These are phyloP conservation scores for Esox niger DNA, from an alignment of 2,113 vertebrate species.

Conservation along the genomic window DNA sequence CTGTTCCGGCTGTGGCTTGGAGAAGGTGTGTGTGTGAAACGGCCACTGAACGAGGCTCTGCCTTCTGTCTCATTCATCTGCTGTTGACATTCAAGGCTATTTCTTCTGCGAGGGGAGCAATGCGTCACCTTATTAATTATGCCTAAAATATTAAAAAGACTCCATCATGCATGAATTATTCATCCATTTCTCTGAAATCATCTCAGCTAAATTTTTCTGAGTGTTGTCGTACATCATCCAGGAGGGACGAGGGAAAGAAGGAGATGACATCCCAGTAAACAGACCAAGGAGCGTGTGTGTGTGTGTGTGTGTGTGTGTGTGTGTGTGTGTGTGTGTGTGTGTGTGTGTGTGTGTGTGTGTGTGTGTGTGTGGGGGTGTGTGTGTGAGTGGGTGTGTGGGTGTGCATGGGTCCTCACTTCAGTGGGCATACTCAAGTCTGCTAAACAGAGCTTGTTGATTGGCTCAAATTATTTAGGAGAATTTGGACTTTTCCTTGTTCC, in stretches of 20 bases:
- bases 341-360: slow-evolving; percentile 15
- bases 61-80: slow-evolving; percentile 55
- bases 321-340: slow-evolving; percentile 15
- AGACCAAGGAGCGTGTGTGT: slow-evolving; percentile 24
- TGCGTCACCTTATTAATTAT: slow-evolving; percentile 72
- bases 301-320: slow-evolving; percentile 21
- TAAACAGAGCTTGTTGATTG: not conserved
- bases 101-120: slow-evolving; percentile 54
- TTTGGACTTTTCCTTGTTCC: not conserved
- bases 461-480: not conserved
- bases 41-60: slow-evolving; percentile 18
- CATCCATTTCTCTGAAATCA: slow-evolving; percentile 68
- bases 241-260: slow-evolving; percentile 24
- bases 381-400: slow-evolving; percentile 2
- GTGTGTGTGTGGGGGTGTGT: slow-evolving; percentile 15
- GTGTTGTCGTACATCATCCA: slow-evolving; percentile 64
- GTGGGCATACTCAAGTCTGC: not conserved
- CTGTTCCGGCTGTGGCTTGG: too few relatives aligned
- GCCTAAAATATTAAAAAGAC: slow-evolving; percentile 75
- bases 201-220: slow-evolving; percentile 65
- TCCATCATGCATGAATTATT: slow-evolving; percentile 75
- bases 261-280: slow-evolving; percentile 53
- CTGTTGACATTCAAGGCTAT: slow-evolving; percentile 60
- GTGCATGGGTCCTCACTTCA: slow-evolving; percentile 8
- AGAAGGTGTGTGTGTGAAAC: too few relatives aligned